Percentiles rank a stretch among this genome's conserved stretches.
phyloP scores from a whole-genome alignment of 2,113 vertebrate genomes.

The Phodopus roborovskii region DNA sequence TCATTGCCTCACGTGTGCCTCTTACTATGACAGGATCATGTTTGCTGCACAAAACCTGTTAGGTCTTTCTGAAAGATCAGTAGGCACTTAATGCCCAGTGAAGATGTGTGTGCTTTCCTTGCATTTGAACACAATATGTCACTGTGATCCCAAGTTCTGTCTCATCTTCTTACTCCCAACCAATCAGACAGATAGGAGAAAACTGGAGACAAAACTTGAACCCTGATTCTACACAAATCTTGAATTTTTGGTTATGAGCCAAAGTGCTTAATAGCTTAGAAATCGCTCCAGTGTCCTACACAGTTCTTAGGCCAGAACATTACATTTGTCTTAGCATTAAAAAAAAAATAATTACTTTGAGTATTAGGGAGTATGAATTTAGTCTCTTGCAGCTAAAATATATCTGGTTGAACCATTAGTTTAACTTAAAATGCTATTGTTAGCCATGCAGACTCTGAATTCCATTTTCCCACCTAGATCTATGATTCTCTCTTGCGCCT shows the following conservation, averaged over 20 bases:
- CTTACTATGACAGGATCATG: neutral
- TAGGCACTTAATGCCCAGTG: neutral
- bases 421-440: neutral
- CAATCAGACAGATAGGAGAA: neutral
- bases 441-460: neutral
- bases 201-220: neutral
- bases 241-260: neutral
- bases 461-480: neutral
- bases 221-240: neutral
- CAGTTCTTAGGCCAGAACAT: neutral
- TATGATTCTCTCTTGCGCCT: rapidly evolving
- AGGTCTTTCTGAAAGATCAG: neutral
- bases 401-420: neutral
- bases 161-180: neutral
- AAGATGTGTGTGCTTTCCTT: neutral
- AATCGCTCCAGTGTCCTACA: neutral
- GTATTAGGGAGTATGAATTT: neutral
- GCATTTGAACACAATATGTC: neutral
- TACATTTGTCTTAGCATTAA: neutral
- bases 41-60: neutral
- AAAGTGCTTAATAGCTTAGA: neutral
- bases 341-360: neutral
- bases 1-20: neutral
- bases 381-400: neutral
- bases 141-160: neutral